Base-by-base conservation (phyloP, 2,888 invertebrate species). In the Scaptomyza caliginosa region DNA sequence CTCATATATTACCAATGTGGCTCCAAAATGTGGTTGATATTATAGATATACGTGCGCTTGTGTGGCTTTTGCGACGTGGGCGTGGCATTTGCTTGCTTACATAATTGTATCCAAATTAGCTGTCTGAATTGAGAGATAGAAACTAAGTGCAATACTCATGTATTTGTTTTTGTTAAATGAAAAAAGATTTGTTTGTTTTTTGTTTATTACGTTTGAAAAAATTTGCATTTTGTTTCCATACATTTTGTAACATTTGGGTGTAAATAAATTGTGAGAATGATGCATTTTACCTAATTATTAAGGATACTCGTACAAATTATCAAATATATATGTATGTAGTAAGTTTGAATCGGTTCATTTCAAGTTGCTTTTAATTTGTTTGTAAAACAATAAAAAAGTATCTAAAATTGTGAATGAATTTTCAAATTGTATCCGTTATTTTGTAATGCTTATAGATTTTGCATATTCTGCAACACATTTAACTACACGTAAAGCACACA, bases 231-330 rank as follows among this genome's bases (percentile, higher is more conserved):
- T 67, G 51, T 39, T 66, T 77, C 78, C 78, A 87, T 86, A 86
- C 82, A 86, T 87, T 76, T 77, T 67, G 74, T 88, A 87, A 85
- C 78, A 81, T 76, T 68, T 68, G 65, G 73, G 87, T 87, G 81
- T 82, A 82, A 82, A 82, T 87, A 85, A 82, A 67, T 82, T 78
- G 81, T 82, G 81, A 82, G 86, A 85, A 69, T 82, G 67, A 78
- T 82, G 88, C 83, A 67, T 59, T 78, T 82, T 65, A 59, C 74
- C 76, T 76, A 83, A 67, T 40, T 56, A 55, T 56, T 54, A 54
- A 49, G 45, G 65, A 75, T 76, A 66, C 52, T 56, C 54, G 49
- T 79, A 86, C 70, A 77, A 88, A 83, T 79, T 81, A 87, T 79
- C 60, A 67, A 67, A 70, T 66, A 59, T 50, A 63, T 45, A 60